phyloP scores from a whole-genome alignment of 1,140 invertebrate species.

The Lordiphosa mommai region DNA sequence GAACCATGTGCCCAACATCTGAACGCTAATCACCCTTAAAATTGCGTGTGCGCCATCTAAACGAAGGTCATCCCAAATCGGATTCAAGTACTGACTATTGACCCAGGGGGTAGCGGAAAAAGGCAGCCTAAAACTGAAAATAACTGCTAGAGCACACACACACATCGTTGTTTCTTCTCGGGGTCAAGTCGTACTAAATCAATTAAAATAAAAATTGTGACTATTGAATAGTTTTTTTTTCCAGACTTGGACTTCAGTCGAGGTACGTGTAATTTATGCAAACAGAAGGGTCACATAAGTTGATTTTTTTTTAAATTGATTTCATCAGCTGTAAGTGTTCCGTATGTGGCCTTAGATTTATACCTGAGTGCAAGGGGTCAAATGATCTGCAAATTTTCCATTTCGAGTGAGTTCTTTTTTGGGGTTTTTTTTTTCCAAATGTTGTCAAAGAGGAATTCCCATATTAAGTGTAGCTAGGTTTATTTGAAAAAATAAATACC shows the following conservation, averaged over 20 bases:
- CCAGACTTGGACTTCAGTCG: background rate
- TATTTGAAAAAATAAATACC: background rate
- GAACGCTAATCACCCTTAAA: conserved; percentile 70
- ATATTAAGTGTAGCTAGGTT: no score
- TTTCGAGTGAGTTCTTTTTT: conserved; percentile 32
- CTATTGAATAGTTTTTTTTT: conserved; percentile 43
- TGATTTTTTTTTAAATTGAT: conserved; percentile 72
- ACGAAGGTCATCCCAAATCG: conserved; percentile 60
- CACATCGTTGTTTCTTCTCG: conserved; percentile 10
- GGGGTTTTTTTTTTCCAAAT: conserved; percentile 49
- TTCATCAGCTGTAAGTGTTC: conserved; percentile 60
- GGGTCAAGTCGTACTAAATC: conserved; percentile 56
- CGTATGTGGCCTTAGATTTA: background rate
- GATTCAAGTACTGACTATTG: conserved; percentile 12
- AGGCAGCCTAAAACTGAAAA: conserved; percentile 21
- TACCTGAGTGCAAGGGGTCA: conserved; percentile 20
- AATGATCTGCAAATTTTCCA: conserved; percentile 69
- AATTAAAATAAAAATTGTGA: conserved; percentile 55
- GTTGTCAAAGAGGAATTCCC: no score
- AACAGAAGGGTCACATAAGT: conserved; percentile 29
- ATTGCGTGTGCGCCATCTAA: conserved; percentile 54
- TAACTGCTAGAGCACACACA: conserved; percentile 7
- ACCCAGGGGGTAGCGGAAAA: background rate
- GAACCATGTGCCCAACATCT: conserved; percentile 33
- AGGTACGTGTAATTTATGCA: conserved; percentile 57